Evolutionary conservation across 2,888 invertebrate species (phyloP), one percentile per base, ranked within the genome.

Genomic region (Papilio elwesi): DNA sequence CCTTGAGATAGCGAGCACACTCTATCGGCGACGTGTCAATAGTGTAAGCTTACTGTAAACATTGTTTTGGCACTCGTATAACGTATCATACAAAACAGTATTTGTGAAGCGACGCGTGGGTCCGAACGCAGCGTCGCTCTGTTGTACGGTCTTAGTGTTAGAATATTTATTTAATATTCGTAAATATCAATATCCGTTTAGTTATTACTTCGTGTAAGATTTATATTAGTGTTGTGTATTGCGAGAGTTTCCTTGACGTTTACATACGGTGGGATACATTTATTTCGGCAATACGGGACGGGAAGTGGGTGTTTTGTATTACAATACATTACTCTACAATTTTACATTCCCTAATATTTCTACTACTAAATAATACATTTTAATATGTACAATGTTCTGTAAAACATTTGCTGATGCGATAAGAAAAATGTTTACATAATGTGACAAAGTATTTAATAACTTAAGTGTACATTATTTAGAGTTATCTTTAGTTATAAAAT

Each of bases 1-100:
- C 59, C 15, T 51, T 73, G 64, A 36, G 13, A 74, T 68, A 74
- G 67, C 53, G 75, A 53, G 51, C 59, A 62, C 43, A 62, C 38
- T 55, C 67, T 76, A 75, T 71, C 71, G 71, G 66, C 66, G 70
- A 47, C 72, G 70, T 76, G 76, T 77, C 74, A 79, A 74, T 76
- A 75, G 70, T 75, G 75, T 74, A 70, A 74, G 70, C 72, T 75
- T 71, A 73, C 74, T 59, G 74, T 75, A 74, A 71, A 74, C 65
- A 72, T 43, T 69, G 55, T 67, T 68, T 73, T 69, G 73, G 73
- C 65, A 66, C 65, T 73, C 57, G 47, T 59, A 49, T 65, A 65
- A 59, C 59, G 69, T 66, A 59, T 65, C 65, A 55, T 55, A 68
- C 72, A 73, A 68, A 73, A 73, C 73, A 69, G 73, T 69, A 43